Evolutionary conservation across 1,140 invertebrate genomes (phyloP).

Genomic region (Drosophila sp.): DNA sequence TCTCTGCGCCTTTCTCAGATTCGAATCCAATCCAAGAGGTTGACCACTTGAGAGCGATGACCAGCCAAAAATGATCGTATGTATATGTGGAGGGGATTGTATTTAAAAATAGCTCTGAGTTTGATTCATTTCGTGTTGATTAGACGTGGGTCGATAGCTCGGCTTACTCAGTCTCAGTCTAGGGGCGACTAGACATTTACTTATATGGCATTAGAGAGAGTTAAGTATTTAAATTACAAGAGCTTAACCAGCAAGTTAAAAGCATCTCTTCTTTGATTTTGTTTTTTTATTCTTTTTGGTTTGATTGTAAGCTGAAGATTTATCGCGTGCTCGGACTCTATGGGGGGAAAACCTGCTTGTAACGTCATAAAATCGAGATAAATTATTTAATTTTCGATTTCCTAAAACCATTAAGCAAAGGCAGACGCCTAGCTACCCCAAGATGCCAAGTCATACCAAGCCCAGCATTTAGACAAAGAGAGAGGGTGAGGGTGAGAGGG

Average conservation of each 20-base stretch:
- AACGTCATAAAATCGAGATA: slow-evolving; percentile 83
- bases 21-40: slow-evolving; percentile 50
- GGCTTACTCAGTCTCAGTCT: slow-evolving; percentile 18
- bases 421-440: slow-evolving; percentile 70
- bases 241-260: slow-evolving; percentile 32
- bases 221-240: slow-evolving; percentile 65
- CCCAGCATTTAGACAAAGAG: slow-evolving; percentile 3
- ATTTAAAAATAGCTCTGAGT: slow-evolving; percentile 57
- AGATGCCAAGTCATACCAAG: slow-evolving; percentile 67
- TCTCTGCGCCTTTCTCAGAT: slow-evolving; percentile 70
- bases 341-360: slow-evolving; percentile 67
- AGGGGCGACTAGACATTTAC: slow-evolving; percentile 29
- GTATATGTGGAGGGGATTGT: slow-evolving; percentile 26
- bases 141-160: slow-evolving; percentile 49
- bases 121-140: slow-evolving; percentile 56
- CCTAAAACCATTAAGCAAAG: slow-evolving; percentile 80
- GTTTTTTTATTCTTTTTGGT: slow-evolving; percentile 56
- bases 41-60: slow-evolving; percentile 71
- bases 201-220: slow-evolving; percentile 62
- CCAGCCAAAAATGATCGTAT: slow-evolving; percentile 48
- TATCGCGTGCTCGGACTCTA: slow-evolving; percentile 59
- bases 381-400: slow-evolving; percentile 83
- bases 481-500: background rate
- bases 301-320: slow-evolving; percentile 74
- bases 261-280: slow-evolving; percentile 41